Evolutionary conservation across 2,797 vertebrate genomes (phyloP).

Genomic region (Amblyraja radiata): DNA sequence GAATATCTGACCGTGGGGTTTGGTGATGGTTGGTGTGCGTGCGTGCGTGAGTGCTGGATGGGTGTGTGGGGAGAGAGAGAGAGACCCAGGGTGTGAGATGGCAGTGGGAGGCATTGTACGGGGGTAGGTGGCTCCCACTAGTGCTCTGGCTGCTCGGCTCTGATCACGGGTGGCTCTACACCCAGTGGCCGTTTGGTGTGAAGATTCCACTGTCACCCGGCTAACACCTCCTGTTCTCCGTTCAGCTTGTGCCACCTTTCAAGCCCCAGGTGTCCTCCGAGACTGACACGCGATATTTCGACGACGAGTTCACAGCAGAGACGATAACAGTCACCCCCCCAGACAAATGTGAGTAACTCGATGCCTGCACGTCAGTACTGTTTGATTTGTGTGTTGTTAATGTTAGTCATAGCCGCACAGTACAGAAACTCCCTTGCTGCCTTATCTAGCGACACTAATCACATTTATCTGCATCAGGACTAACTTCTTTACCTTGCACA

Average conservation of each 20-base stretch:
- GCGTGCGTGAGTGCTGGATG: too few relatives aligned
- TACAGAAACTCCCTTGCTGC: too few relatives aligned
- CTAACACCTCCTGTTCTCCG: neutral
- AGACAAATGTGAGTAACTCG: conserved; percentile 75
- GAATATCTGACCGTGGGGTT: neutral
- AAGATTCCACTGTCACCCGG: neutral
- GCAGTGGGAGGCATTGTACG: too few relatives aligned
- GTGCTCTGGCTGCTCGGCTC: too few relatives aligned
- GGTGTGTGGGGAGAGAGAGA: too few relatives aligned
- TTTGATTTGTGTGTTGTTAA: neutral
- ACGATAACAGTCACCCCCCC: conserved; percentile 89
- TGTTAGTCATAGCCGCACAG: too few relatives aligned
- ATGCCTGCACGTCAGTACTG: too few relatives aligned
- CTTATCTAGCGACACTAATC: too few relatives aligned
- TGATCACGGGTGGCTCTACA: neutral
- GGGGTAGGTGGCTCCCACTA: too few relatives aligned
- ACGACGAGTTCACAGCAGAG: conserved; percentile 90
- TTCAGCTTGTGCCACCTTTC: conserved; percentile 79
- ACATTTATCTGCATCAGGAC: too few relatives aligned
- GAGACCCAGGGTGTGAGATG: too few relatives aligned
- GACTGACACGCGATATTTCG: conserved; percentile 87
- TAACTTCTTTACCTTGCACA: too few relatives aligned
- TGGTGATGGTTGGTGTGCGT: neutral
- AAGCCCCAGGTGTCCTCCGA: conserved; percentile 91
- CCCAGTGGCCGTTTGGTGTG: neutral